These are phyloP conservation scores for Potorous gilbertii DNA, from an alignment of 2,797 vertebrate genomes.

Conservation along the genomic window DNA sequence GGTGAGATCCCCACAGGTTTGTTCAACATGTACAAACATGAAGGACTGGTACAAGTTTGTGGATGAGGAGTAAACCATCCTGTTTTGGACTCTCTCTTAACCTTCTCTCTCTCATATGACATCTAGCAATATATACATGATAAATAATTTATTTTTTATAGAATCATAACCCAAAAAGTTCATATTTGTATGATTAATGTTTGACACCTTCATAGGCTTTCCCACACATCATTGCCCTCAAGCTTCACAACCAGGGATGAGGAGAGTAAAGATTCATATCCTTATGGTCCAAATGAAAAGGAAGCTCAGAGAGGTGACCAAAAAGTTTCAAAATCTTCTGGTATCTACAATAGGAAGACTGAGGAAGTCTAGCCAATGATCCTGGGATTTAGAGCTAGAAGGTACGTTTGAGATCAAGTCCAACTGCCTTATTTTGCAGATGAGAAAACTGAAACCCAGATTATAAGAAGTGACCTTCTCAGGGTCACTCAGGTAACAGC, in stretches of 20 bases:
- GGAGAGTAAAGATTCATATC: neutral
- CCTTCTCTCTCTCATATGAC: neutral
- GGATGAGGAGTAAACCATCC: neutral
- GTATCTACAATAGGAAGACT: neutral
- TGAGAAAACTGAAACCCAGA: neutral
- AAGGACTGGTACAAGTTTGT: neutral
- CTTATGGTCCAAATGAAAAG: neutral
- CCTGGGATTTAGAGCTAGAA: neutral
- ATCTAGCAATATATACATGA: neutral
- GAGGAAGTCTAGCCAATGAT: too few relatives aligned
- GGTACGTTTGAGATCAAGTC: neutral
- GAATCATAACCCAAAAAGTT: neutral
- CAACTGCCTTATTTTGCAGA: neutral
- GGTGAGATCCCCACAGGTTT: neutral
- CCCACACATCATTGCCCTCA: neutral
- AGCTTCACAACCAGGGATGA: neutral
- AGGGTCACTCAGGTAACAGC: neutral
- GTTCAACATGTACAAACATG: neutral
- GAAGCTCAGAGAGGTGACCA: neutral
- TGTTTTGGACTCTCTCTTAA: neutral
- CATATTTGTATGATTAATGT: neutral
- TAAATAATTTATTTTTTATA: neutral
- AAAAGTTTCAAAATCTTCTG: neutral
- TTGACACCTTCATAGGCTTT: neutral
- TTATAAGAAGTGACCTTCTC: neutral